A percentile compares a stretch with the other conserved stretches of the same genome.
These are phyloP conservation scores for Pemphredon lugubris DNA, from an alignment of 2,888 invertebrate genomes.

Conservation along the genomic window DNA sequence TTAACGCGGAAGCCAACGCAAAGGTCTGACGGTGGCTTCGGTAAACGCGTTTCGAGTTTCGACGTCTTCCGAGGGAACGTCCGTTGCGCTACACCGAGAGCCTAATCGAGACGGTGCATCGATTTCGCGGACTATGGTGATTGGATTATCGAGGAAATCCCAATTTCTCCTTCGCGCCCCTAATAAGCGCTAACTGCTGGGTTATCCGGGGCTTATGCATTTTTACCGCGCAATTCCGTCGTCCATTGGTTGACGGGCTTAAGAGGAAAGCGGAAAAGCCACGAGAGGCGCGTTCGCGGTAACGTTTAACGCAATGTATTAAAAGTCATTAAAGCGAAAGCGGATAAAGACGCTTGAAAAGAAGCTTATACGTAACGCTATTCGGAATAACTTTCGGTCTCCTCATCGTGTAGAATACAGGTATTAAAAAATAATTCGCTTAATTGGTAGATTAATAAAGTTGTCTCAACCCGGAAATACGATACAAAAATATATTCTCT, in stretches of 20 bases:
- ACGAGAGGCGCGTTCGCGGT: not conserved
- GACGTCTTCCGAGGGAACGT: too few species aligned
- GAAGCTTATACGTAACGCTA: too few species aligned
- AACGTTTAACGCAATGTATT: not conserved
- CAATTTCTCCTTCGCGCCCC: slow-evolving; percentile 23
- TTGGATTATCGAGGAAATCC: slow-evolving; percentile 53
- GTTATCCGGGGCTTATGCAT: slow-evolving; percentile 17
- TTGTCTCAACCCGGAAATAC: too few species aligned
- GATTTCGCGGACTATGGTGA: slow-evolving; percentile 47
- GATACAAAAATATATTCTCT: too few species aligned
- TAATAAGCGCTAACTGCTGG: slow-evolving; percentile 36
- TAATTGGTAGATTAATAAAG: too few species aligned
- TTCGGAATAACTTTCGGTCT: too few species aligned
- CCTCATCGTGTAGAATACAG: too few species aligned
- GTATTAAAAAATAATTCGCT: too few species aligned
- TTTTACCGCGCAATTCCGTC: slow-evolving; percentile 20
- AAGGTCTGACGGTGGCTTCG: too few species aligned
- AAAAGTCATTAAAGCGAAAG: not conserved
- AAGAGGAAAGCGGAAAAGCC: not conserved
- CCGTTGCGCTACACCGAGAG: too few species aligned
- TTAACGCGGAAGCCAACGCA: too few species aligned
- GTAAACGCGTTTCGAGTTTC: too few species aligned
- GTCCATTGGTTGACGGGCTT: not conserved
- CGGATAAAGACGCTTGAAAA: not conserved
- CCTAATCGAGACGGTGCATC: slow-evolving; percentile 42